phyloP scores from a whole-genome alignment of 2,113 vertebrate genomes.

The Rhinolophus ferrumequinum region DNA sequence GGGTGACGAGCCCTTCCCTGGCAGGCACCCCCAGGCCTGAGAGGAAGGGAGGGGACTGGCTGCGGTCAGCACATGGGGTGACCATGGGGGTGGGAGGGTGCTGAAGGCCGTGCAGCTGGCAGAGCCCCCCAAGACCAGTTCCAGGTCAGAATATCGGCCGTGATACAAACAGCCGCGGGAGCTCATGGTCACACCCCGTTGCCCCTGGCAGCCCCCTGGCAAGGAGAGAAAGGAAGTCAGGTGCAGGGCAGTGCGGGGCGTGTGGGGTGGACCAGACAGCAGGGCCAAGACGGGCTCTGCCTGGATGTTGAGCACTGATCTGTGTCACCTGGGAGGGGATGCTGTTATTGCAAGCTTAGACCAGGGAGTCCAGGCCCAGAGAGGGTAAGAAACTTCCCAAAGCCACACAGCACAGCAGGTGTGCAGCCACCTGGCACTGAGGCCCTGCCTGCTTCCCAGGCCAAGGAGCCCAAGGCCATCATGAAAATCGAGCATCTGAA shows the following conservation, averaged over 20 bases:
- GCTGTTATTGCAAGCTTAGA: neutral
- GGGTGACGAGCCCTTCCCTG: neutral
- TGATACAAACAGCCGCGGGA: fast-evolving
- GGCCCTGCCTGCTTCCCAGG: slow-evolving; percentile 84
- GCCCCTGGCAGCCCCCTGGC: too few species aligned
- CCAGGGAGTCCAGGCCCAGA: neutral
- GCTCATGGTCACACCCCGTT: fast-evolving
- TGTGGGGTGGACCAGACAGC: neutral
- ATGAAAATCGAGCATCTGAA: slow-evolving; percentile 96
- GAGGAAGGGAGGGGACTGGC: neutral
- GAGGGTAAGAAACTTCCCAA: neutral
- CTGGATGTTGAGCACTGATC: neutral
- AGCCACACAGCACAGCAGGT: neutral
- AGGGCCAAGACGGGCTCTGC: neutral
- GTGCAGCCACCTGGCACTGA: neutral
- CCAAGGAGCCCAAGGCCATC: slow-evolving; percentile 95
- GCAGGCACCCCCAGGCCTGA: fast-evolving
- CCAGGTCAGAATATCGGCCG: fast-evolving
- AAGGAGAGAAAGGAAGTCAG: neutral
- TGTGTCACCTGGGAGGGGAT: too few species aligned
- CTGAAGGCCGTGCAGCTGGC: neutral
- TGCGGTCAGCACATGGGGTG: neutral
- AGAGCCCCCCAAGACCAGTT: neutral
- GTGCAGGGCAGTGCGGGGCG: neutral
- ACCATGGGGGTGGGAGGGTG: neutral